Evolutionary conservation across 2,113 vertebrate species (phyloP).

Genomic region (crab-eating macaque (Macaca fascicularis)): DNA sequence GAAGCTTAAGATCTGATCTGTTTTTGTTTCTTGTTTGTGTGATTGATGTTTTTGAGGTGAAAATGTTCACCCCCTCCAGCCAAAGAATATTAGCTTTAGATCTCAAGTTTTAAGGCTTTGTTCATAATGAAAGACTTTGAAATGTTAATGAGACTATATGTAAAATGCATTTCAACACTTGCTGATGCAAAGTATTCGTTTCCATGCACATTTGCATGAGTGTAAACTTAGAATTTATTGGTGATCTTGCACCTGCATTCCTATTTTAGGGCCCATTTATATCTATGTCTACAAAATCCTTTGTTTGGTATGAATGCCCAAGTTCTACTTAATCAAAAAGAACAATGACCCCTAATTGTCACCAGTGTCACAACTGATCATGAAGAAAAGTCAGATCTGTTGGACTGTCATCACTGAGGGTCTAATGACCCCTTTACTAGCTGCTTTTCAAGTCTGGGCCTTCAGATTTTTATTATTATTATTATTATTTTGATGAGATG

Average conservation of each 20-base stretch:
- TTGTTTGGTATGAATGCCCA: conserved; percentile 61
- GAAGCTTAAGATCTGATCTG: conserved; percentile 38
- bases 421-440: background rate
- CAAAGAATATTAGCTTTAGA: conserved; percentile 41
- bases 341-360: conserved; percentile 65
- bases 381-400: background rate
- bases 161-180: conserved; percentile 50
- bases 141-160: conserved; percentile 74
- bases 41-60: conserved; percentile 59
- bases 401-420: background rate
- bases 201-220: conserved; percentile 56
- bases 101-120: conserved; percentile 63
- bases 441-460: conserved; percentile 7
- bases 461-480: background rate
- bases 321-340: conserved; percentile 66
- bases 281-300: conserved; percentile 60
- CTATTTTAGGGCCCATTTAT: conserved; percentile 63
- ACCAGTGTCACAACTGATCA: background rate
- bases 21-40: conserved; percentile 41
- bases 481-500: too few species aligned
- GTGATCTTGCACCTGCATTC: conserved; percentile 73
- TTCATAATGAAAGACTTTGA: conserved; percentile 67
- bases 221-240: conserved; percentile 54
- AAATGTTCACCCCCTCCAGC: background rate
- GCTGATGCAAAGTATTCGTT: conserved; percentile 66